phyloP scores from a whole-genome alignment of 2,113 vertebrate genomes.

The Elgaria multicarinata region DNA sequence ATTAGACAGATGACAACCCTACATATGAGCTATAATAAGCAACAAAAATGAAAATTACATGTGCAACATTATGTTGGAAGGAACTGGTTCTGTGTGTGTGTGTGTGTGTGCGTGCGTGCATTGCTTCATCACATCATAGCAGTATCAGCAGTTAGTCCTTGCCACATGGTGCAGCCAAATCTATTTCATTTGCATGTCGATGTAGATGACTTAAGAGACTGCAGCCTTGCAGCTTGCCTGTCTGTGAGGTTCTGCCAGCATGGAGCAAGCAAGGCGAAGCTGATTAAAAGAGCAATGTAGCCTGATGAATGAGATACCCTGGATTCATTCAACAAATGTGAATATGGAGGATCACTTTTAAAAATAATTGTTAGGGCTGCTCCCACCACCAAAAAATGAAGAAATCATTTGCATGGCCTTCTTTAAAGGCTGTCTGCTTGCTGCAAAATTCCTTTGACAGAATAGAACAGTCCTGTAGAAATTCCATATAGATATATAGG shows the following conservation, averaged over 20 bases:
- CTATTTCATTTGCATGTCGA: constrained; percentile 55
- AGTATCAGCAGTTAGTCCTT: constrained; percentile 46
- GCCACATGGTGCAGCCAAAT: constrained; percentile 46
- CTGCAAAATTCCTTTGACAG: constrained; percentile 40
- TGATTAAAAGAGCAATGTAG: constrained; percentile 54
- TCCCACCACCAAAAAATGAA: constrained; percentile 43
- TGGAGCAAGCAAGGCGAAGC: constrained; percentile 47
- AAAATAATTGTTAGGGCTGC: constrained; percentile 17
- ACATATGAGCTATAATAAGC: neutral
- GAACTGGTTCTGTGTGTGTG: neutral
- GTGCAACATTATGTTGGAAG: neutral
- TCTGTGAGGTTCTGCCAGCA: constrained; percentile 51
- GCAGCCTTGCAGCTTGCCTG: constrained; percentile 37
- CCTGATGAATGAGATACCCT: constrained; percentile 46
- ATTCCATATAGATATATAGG: constrained; percentile 39
- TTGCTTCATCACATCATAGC: constrained; percentile 45
- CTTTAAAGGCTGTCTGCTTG: constrained; percentile 40
- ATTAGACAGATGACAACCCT: neutral
- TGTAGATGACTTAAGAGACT: constrained; percentile 45
- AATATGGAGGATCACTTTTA: constrained; percentile 40
- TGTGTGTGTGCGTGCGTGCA: too few relatives aligned
- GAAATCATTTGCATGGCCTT: constrained; percentile 47
- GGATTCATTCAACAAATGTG: constrained; percentile 45
- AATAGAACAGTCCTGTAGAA: constrained; percentile 39
- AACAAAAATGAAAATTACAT: neutral